Evolutionary conservation across 2,888 invertebrate species (phyloP), one percentile per base, ranked within the genome.

Genomic region (Drosophila austrosaltans): DNA sequence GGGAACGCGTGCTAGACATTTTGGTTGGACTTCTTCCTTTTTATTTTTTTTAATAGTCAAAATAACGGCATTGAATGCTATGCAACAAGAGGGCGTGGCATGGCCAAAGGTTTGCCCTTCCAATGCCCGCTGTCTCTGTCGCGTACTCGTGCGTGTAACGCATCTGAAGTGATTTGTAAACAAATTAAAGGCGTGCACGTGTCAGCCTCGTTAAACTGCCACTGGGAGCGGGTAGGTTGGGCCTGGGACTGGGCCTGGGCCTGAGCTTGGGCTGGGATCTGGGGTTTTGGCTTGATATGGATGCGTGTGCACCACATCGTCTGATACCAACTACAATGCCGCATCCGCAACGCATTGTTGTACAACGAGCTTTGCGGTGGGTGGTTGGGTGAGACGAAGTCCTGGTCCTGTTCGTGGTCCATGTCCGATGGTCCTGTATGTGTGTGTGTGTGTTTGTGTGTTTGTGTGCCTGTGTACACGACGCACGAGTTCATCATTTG

Each of bases 81-180:
- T 60, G 57, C 60, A 7, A 36, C 40, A 6, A 60, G 40, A 42
- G 66, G 82, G 82, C 81, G 78, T 76, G 84, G 71, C 84, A 73
- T 81, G 78, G 76, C 39, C 42, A 30, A 28, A 32, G 2, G 36
- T 1, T 36, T 36, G 22, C 59, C 67, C 10, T 20, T 36, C 25
- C 39, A 39, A 22, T 25, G 53, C 28, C 22, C 58, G 8, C 16
- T 36, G 25, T 36, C 59, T 40, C 48, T 22, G 58, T 72, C 82
- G 87, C 78, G 87, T 85, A 84, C 89, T 83, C 89, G 89, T 91
- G 89, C 90, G 89, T 83, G 86, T 89, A 89, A 87, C 89, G 83
- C 91, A 91, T 91, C 89, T 92, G 90, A 92, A 92, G 92, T 92
- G 92, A 92, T 92, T 92, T 92, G 92, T 90, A 92, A 92, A 92